Percentiles rank a stretch among this genome's conserved stretches.
phyloP scores from a whole-genome alignment of 2,797 vertebrate species.

The Falco cherrug region DNA sequence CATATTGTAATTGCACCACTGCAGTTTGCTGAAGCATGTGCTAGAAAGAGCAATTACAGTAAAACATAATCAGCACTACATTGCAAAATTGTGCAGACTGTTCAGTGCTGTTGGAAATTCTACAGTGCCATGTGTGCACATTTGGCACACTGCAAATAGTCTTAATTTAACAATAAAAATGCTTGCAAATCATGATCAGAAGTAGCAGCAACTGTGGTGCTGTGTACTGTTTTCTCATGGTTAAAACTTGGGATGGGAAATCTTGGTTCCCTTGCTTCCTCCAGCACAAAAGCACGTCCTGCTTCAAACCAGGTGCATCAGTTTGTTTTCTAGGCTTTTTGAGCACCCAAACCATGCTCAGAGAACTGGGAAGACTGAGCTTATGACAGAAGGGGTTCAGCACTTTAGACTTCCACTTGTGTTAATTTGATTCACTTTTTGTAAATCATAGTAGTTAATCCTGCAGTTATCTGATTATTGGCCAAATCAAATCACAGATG shows the following conservation, averaged over 20 bases:
- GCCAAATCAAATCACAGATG: not conserved
- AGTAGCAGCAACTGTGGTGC: not conserved
- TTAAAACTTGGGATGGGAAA: not conserved
- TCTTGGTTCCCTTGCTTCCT: not conserved
- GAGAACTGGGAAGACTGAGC: not conserved
- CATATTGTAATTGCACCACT: not conserved
- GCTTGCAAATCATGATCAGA: constrained; percentile 7
- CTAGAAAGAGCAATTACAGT: constrained; percentile 38
- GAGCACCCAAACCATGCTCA: not conserved
- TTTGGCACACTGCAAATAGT: not conserved
- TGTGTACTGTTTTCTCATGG: not conserved
- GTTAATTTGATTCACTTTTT: not conserved
- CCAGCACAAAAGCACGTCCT: not conserved
- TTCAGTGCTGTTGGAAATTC: constrained; percentile 7
- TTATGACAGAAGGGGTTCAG: not conserved
- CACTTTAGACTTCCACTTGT: not conserved
- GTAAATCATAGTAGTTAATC: not conserved
- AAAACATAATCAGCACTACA: not conserved
- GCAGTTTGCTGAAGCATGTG: constrained; percentile 11
- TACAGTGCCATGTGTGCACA: not conserved
- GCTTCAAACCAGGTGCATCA: not conserved
- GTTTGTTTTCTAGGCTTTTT: not conserved
- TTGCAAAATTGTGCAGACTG: not conserved
- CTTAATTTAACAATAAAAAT: not conserved
- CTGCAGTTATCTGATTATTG: not conserved